Evolutionary conservation across 2,888 invertebrate species (phyloP).

Genomic region (Limenitis camilla): DNA sequence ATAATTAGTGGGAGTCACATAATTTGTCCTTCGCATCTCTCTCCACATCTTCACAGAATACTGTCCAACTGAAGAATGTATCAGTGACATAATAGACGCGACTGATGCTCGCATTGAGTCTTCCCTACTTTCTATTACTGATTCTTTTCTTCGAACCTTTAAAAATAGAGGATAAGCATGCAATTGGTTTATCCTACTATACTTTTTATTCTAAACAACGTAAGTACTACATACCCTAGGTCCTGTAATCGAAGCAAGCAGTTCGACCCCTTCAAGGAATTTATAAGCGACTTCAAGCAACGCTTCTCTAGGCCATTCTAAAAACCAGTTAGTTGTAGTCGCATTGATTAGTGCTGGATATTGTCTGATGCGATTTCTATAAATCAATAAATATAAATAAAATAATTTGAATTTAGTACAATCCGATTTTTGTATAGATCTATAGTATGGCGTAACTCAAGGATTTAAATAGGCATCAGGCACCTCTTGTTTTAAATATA

Average conservation of each 20-base stretch:
- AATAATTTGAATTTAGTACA: background rate
- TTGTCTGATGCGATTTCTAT: conserved; percentile 85
- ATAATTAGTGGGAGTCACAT: conserved; percentile 92
- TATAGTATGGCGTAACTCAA: no score
- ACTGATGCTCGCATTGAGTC: conserved; percentile 78
- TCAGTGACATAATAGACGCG: conserved; percentile 84
- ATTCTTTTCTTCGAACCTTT: conserved; percentile 57
- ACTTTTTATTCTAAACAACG: background rate
- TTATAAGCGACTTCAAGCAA: conserved; percentile 91
- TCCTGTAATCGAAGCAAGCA: conserved; percentile 81
- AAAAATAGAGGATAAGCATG: background rate
- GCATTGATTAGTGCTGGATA: conserved; percentile 92
- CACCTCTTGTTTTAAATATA: no score
- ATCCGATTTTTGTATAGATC: no score
- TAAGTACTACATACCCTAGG: conserved; percentile 53
- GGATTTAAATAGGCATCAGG: no score
- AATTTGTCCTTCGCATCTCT: conserved; percentile 87
- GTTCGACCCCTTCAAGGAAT: conserved; percentile 82
- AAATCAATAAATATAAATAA: background rate
- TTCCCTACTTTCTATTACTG: conserved; percentile 69
- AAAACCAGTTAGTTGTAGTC: conserved; percentile 93
- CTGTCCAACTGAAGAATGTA: conserved; percentile 87
- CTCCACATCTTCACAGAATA: conserved; percentile 82
- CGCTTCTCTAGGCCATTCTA: conserved; percentile 91
- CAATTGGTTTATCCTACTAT: background rate